Conservation (phyloP, 2,888 invertebrate species). For the Gerris lacustris region DNA sequence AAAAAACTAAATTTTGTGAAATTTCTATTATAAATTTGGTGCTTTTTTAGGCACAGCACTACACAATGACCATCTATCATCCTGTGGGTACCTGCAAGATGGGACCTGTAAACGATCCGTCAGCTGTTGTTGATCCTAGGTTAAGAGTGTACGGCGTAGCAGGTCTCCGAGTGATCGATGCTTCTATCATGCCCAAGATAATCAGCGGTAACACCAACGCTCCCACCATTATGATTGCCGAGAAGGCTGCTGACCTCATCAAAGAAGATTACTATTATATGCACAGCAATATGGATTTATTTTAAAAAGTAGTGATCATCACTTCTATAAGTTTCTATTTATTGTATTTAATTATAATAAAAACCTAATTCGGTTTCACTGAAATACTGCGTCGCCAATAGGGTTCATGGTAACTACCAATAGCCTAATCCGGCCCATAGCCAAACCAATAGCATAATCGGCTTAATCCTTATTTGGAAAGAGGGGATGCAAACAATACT, state of each 20-base stretch:
- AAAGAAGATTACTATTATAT: slow-evolving; percentile 52
- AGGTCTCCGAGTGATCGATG: slow-evolving; percentile 63
- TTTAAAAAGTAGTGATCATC: no score
- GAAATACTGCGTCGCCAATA: no score
- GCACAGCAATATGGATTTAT: neutral
- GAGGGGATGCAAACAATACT: no score
- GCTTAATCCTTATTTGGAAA: no score
- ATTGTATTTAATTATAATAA: no score
- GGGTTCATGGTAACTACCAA: no score
- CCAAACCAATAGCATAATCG: no score
- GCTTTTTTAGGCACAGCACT: slow-evolving; percentile 40
- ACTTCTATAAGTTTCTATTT: no score
- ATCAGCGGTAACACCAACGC: slow-evolving; percentile 71
- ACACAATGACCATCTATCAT: slow-evolving; percentile 68
- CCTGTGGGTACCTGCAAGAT: slow-evolving; percentile 72
- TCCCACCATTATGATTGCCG: slow-evolving; percentile 71
- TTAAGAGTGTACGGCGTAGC: slow-evolving; percentile 54
- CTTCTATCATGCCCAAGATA: slow-evolving; percentile 70
- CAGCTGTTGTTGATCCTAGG: slow-evolving; percentile 58
- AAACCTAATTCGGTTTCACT: no score
- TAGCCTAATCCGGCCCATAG: no score
- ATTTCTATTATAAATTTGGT: neutral
- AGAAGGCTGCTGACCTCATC: slow-evolving; percentile 70
- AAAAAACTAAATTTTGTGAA: no score
- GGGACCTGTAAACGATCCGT: slow-evolving; percentile 49